Base-by-base conservation (phyloP, 2,888 invertebrate species). In the Venustoraphidia nigricollis region DNA sequence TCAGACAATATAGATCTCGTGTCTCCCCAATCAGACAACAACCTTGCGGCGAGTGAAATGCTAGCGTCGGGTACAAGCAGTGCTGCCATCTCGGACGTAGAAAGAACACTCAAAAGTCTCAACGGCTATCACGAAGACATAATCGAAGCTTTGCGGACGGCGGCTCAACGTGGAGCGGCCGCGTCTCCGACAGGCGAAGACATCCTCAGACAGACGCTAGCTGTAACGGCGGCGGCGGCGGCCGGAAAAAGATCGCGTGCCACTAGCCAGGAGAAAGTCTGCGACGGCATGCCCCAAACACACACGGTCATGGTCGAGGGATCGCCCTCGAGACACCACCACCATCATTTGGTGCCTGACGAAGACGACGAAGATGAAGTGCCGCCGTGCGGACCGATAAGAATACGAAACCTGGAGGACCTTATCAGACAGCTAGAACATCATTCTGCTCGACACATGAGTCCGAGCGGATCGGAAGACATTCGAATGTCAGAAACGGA, bases 111-210 rank as follows among this genome's bases (percentile, higher is more conserved):
- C n/a, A 86, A 87, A 72, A 86, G 84, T 51, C 73, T 92, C 41
- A 90, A 91, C 63, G 92, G 91, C 40, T 93, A 93, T 68, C 92
- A 92, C 66, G 92, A 91, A 61, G 88, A 90, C 62, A 86, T 93
- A 58, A 75, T 93, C 56, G 89, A 89, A 65, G 91, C 90, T n/a
- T 67, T 93, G 58, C 79, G 89, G 56, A 85, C 80, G 55, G 91
- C 91, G 10, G 88, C 88, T 27, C 71, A 70, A 40, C 85, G 84
- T 60, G 76, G 83, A 11, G 75, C 76, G 44, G 69, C 72, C 43
- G 68, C 70, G 41, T 72, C 76, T 42, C 76, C 79, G 36, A 76
- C 79, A 14, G 77, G 79, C 45, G 81, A 83, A 58, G 83, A 85
- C 57, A 71, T 80, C 58, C 62, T 83, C 40, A 70, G 80, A 50